A percentile compares a stretch with the other conserved stretches of the same genome.
Conservation (phyloP, 2,797 vertebrate genomes). For the Callimico goeldii region DNA sequence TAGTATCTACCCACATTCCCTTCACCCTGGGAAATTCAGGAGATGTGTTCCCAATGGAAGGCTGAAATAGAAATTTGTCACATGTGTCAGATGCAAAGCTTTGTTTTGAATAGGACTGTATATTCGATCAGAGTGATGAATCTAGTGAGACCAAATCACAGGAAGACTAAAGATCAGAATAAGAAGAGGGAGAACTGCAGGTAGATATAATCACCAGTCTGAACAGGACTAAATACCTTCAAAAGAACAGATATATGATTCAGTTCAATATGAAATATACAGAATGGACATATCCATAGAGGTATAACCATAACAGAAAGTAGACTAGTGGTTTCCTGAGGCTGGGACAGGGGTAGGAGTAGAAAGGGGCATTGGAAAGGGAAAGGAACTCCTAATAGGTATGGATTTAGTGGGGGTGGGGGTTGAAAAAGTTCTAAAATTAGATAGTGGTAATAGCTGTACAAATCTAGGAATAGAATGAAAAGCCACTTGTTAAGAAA, state of each 20-base stretch:
- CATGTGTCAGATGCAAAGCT: conserved; percentile 31
- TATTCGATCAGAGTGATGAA: conserved; percentile 7
- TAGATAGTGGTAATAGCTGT: not conserved
- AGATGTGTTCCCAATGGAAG: conserved; percentile 17
- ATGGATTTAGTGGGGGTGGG: not conserved
- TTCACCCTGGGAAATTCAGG: conserved; percentile 21
- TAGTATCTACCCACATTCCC: conserved; percentile 28
- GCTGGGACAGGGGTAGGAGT: not conserved
- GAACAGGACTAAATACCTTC: not conserved
- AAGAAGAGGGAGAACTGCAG: not conserved
- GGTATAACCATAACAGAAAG: not conserved
- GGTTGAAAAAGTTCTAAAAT: conserved; percentile 20
- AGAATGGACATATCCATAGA: not conserved
- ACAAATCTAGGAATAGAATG: not conserved
- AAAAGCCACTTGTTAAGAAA: not conserved
- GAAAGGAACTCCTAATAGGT: not conserved
- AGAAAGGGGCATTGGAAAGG: not conserved
- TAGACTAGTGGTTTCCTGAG: not conserved
- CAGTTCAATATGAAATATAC: not conserved
- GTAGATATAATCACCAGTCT: conserved; percentile 13
- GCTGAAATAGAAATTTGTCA: conserved; percentile 22
- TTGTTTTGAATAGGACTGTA: conserved; percentile 24
- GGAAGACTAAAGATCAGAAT: conserved; percentile 52
- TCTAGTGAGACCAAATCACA: conserved; percentile 25
- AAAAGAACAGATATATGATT: conserved; percentile 6